Conservation (phyloP, 2,888 invertebrate species). For the Polymixis lichenea region DNA sequence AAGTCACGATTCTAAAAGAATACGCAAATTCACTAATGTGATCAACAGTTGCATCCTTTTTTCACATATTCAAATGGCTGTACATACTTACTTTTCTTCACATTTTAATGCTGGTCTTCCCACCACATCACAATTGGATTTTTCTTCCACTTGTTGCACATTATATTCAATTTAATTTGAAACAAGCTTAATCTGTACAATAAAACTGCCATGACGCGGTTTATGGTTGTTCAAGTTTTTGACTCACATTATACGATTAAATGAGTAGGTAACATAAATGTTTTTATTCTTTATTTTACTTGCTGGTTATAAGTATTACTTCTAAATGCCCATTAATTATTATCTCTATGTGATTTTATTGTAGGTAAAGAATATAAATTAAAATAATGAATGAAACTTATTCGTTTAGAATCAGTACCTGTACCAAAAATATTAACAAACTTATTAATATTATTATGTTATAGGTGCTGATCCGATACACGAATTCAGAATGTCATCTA, state of each 20-base stretch:
- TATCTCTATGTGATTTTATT: too few relatives aligned
- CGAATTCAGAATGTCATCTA: neutral
- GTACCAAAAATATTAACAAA: too few relatives aligned
- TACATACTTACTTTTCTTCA: neutral
- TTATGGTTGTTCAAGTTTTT: neutral
- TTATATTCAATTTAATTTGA: neutral
- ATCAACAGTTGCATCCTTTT: neutral
- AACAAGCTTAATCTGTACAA: neutral
- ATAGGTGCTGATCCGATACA: too few relatives aligned
- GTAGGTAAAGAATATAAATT: too few relatives aligned
- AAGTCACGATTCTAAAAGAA: neutral
- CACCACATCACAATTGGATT: neutral
- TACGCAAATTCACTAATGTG: neutral
- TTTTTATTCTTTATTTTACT: neutral
- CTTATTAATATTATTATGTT: too few relatives aligned
- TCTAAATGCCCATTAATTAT: too few relatives aligned
- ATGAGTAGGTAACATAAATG: neutral
- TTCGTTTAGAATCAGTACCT: too few relatives aligned
- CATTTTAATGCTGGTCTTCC: neutral
- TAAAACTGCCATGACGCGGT: neutral
- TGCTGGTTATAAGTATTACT: neutral
- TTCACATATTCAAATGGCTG: neutral
- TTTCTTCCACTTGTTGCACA: conserved; percentile 36
- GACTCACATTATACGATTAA: neutral
- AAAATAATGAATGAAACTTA: too few relatives aligned